A percentile compares a stretch with the other conserved stretches of the same genome.
Conservation (phyloP, 2,888 invertebrate genomes). For the Aspidiotus rigidus region DNA sequence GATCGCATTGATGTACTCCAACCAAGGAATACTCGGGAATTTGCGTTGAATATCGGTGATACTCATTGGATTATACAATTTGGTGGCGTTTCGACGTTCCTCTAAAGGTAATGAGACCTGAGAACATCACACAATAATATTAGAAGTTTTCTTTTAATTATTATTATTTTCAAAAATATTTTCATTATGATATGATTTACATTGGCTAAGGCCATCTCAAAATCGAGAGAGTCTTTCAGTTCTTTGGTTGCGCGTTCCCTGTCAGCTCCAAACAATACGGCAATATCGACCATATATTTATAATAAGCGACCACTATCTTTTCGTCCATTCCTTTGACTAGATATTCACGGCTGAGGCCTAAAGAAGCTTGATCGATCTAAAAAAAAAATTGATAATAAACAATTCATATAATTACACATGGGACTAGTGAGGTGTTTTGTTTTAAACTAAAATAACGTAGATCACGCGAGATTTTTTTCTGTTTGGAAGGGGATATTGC, state of each 20-base stretch:
- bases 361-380: slow-evolving; percentile 81
- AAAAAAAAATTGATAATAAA: neutral
- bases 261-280: slow-evolving; percentile 74
- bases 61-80: slow-evolving; percentile 85
- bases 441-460: too few species aligned
- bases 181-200: slow-evolving; percentile 51
- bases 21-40: slow-evolving; percentile 71
- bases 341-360: slow-evolving; percentile 74
- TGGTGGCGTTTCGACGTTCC: slow-evolving; percentile 79
- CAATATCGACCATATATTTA: slow-evolving; percentile 78
- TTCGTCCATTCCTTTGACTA: slow-evolving; percentile 71
- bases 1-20: slow-evolving; percentile 72
- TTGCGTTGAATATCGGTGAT: slow-evolving; percentile 63
- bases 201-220: slow-evolving; percentile 84
- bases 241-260: slow-evolving; percentile 57
- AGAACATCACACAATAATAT: neutral
- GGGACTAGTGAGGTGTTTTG: too few species aligned
- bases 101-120: slow-evolving; percentile 80
- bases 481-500: too few species aligned
- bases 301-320: slow-evolving; percentile 79
- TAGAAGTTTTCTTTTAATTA: neutral
- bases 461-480: too few species aligned
- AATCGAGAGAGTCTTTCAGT: slow-evolving; percentile 67
- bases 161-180: neutral
- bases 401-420: too few species aligned